phyloP scores from a whole-genome alignment of 2,888 invertebrate genomes.

The Agelastica alni region DNA sequence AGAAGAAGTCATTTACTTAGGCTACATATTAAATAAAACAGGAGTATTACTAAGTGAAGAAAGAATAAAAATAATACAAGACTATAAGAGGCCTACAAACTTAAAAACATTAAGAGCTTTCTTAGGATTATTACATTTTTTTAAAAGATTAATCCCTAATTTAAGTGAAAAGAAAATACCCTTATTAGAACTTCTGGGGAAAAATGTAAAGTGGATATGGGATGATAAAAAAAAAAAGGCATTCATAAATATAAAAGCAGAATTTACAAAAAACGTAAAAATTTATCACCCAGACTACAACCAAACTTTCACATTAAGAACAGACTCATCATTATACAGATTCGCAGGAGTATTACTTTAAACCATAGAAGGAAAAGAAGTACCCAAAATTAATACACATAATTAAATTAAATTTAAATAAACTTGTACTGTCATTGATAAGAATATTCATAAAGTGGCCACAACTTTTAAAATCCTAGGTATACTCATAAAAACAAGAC shows the following conservation, averaged over 20 bases:
- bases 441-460: too few species aligned
- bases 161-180: conserved; percentile 11
- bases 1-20: conserved; percentile 41
- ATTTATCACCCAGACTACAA: conserved; percentile 14
- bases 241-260: conserved; percentile 8
- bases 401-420: too few species aligned
- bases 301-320: conserved; percentile 10
- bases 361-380: neutral
- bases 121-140: conserved; percentile 33
- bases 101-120: conserved; percentile 42
- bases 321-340: conserved; percentile 13
- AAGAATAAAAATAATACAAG: conserved; percentile 36
- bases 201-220: conserved; percentile 17
- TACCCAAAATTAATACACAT: too few species aligned
- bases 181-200: conserved; percentile 7
- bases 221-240: conserved; percentile 2
- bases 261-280: too few species aligned
- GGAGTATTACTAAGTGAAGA: conserved; percentile 38
- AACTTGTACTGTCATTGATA: too few species aligned
- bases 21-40: conserved; percentile 31
- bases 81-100: conserved; percentile 39
- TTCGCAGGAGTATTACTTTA: neutral
- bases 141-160: conserved; percentile 13
- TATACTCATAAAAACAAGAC: too few species aligned
- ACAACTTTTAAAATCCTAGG: too few species aligned